A percentile compares a stretch with the other conserved stretches of the same genome.
These are phyloP conservation scores for Psix sp. DNA, from an alignment of 1,140 invertebrate genomes.

Conservation along the genomic window DNA sequence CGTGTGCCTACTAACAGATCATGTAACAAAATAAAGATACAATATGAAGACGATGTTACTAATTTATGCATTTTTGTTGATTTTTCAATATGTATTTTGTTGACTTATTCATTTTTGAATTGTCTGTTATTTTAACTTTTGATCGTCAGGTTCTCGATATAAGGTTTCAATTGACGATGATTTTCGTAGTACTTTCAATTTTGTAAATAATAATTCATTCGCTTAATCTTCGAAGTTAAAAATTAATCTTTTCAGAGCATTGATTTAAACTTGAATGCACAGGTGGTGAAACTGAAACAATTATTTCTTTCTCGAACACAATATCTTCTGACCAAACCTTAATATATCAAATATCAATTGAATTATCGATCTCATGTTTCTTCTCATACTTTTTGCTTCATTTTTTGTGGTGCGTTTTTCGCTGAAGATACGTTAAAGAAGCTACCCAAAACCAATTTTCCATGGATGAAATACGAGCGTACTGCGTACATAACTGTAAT, in stretches of 20 bases:
- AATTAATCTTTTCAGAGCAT: too few species aligned
- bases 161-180: too few species aligned
- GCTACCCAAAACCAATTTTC: constrained; percentile 51
- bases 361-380: constrained; percentile 43
- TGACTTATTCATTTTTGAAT: too few species aligned
- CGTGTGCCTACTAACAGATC: not conserved
- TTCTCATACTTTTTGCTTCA: constrained; percentile 35
- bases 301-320: constrained; percentile 18
- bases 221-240: too few species aligned
- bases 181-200: too few species aligned
- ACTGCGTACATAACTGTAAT: constrained; percentile 33
- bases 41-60: not conserved
- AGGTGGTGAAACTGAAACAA: constrained; percentile 29
- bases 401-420: constrained; percentile 26
- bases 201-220: too few species aligned
- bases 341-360: constrained; percentile 44
- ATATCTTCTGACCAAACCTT: not conserved
- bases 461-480: constrained; percentile 53
- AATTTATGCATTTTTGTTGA: not conserved
- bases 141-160: too few species aligned
- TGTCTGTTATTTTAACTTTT: too few species aligned
- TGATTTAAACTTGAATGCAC: not conserved
- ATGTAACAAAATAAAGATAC: not conserved
- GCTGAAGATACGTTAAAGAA: constrained; percentile 46
- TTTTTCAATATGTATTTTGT: too few species aligned